Evolutionary conservation across 2,888 invertebrate species (phyloP).

Genomic region (Patella ulyssiponensis): DNA sequence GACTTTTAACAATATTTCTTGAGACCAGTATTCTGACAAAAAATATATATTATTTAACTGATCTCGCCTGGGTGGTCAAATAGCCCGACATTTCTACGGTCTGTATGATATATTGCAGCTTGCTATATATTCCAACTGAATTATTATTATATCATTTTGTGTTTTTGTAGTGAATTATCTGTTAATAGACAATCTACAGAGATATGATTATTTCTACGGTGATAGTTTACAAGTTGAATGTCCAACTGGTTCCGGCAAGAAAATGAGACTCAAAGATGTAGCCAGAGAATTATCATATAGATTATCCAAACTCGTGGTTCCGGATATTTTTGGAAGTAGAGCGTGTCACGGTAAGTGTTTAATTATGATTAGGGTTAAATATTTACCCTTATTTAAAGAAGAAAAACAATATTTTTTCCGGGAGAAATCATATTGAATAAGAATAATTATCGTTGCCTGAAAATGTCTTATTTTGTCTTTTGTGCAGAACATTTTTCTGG

Average conservation of each 20-base stretch:
- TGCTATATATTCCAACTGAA: neutral
- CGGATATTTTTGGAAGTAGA: constrained; percentile 60
- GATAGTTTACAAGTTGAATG: constrained; percentile 67
- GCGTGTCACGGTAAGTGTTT: constrained; percentile 67
- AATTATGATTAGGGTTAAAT: neutral
- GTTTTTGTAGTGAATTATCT: constrained; percentile 68
- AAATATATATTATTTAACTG: neutral
- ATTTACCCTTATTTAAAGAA: too few species aligned
- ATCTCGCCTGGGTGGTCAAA: neutral
- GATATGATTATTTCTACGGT: constrained; percentile 68
- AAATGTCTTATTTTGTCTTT: too few species aligned
- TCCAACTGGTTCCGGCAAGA: constrained; percentile 65
- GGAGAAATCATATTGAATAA: too few species aligned
- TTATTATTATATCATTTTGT: constrained; percentile 3
- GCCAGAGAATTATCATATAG: constrained; percentile 61
- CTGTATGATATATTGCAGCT: neutral
- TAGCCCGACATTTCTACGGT: neutral
- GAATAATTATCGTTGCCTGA: too few species aligned
- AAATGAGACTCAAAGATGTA: constrained; percentile 63
- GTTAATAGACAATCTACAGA: constrained; percentile 66
- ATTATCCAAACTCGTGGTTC: constrained; percentile 63
- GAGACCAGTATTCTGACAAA: too few species aligned
- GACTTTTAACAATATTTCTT: too few species aligned
- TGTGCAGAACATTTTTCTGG: too few species aligned
- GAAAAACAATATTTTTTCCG: too few species aligned